phyloP scores from a whole-genome alignment of 2,888 invertebrate species.

The Nomada fucata region DNA sequence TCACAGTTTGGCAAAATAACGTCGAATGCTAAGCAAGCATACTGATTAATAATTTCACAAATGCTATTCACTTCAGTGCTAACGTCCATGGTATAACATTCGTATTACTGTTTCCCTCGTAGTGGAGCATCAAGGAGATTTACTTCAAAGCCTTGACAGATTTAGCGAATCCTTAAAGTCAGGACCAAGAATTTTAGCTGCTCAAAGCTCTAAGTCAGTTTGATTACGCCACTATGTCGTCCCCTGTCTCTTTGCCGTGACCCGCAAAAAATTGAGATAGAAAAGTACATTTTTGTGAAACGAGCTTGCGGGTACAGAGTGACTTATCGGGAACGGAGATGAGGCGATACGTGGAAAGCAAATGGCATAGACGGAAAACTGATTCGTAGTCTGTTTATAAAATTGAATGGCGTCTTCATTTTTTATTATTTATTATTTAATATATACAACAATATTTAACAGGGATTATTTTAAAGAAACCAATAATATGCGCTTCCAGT shows the following conservation, averaged over 20 bases:
- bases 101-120: not conserved
- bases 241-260: too few species aligned
- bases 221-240: not conserved
- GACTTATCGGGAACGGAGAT: not conserved
- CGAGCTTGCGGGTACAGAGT: not conserved
- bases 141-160: constrained; percentile 6
- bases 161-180: not conserved
- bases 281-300: not conserved
- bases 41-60: not conserved
- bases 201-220: not conserved
- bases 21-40: too few species aligned
- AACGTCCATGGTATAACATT: not conserved
- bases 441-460: too few species aligned
- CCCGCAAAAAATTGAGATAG: not conserved
- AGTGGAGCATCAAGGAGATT: not conserved
- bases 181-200: not conserved
- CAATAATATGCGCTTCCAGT: too few species aligned
- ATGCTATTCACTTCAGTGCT: not conserved
- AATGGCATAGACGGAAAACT: too few species aligned
- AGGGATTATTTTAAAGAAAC: too few species aligned
- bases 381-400: too few species aligned
- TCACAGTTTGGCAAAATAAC: too few species aligned
- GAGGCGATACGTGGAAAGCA: too few species aligned
- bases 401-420: too few species aligned
- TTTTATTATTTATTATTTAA: too few species aligned